phyloP scores from a whole-genome alignment of 2,113 vertebrate species.

The Synchiropus splendidus region DNA sequence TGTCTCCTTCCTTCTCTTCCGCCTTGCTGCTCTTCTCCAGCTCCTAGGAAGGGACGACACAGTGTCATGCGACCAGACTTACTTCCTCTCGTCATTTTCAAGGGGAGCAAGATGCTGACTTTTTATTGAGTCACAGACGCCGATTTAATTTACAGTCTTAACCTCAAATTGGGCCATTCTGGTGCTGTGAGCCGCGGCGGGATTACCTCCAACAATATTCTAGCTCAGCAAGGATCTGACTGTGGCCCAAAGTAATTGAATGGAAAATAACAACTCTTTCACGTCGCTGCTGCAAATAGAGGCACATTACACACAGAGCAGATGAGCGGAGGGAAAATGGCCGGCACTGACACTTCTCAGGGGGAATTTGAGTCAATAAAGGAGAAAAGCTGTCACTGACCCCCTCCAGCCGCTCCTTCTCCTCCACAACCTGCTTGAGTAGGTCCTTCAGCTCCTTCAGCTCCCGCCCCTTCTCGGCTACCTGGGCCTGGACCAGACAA shows the following conservation, averaged over 20 bases:
- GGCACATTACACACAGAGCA: constrained; percentile 53
- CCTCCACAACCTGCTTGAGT: constrained; percentile 68
- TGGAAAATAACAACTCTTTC: constrained; percentile 68
- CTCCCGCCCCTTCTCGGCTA: constrained; percentile 83
- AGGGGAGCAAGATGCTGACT: constrained; percentile 38
- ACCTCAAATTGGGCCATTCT: constrained; percentile 68
- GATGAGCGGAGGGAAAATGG: constrained; percentile 34
- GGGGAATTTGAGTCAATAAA: constrained; percentile 45
- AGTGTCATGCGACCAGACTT: background rate
- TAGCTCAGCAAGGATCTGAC: constrained; percentile 45
- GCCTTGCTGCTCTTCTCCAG: constrained; percentile 65
- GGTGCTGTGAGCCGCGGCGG: constrained; percentile 39
- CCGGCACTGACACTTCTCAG: constrained; percentile 33
- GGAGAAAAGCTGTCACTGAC: constrained; percentile 53
- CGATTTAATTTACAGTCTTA: constrained; percentile 69
- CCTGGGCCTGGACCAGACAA: constrained; percentile 72
- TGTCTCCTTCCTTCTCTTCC: constrained; percentile 56
- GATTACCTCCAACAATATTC: constrained; percentile 42
- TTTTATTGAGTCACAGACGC: constrained; percentile 66
- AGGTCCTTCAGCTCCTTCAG: constrained; percentile 78
- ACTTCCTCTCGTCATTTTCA: constrained; percentile 47
- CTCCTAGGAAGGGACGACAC: constrained; percentile 56
- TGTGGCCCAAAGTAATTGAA: constrained; percentile 65
- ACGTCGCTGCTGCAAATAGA: constrained; percentile 65
- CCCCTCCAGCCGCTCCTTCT: constrained; percentile 77